Conservation (phyloP, 2,113 vertebrate genomes). For the Hemichromis elongatus region DNA sequence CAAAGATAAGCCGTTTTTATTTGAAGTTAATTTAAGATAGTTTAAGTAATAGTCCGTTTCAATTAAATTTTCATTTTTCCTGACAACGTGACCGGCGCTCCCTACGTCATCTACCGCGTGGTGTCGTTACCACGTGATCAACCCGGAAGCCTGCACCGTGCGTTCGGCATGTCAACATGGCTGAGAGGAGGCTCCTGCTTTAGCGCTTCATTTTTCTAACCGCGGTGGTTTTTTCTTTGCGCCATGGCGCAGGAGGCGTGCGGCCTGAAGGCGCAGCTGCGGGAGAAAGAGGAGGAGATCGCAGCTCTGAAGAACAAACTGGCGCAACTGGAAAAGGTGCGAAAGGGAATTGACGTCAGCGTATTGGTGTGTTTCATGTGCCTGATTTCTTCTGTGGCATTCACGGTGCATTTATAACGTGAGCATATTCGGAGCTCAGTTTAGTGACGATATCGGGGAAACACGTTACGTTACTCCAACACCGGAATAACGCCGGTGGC, state of each 20-base stretch:
- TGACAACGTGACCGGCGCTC: background rate
- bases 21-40: too few relatives aligned
- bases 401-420: background rate
- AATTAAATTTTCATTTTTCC: background rate
- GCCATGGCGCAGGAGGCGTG: constrained; percentile 50
- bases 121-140: background rate
- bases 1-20: too few relatives aligned
- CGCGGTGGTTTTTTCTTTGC: accelerated
- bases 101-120: constrained; percentile 21
- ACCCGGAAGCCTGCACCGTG: constrained; percentile 36
- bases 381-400: background rate
- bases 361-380: background rate
- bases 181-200: accelerated
- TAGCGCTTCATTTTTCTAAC: background rate
- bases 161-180: background rate
- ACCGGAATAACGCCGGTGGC: too few relatives aligned
- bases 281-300: constrained; percentile 66
- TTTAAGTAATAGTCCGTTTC: too few relatives aligned
- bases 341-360: background rate
- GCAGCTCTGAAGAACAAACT: constrained; percentile 61
- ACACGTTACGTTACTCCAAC: accelerated
- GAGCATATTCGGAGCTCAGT: accelerated
- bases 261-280: constrained; percentile 56
- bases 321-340: constrained; percentile 58
- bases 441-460: background rate